Evolutionary conservation across 2,888 invertebrate species (phyloP).

Genomic region (Thyatira batis): DNA sequence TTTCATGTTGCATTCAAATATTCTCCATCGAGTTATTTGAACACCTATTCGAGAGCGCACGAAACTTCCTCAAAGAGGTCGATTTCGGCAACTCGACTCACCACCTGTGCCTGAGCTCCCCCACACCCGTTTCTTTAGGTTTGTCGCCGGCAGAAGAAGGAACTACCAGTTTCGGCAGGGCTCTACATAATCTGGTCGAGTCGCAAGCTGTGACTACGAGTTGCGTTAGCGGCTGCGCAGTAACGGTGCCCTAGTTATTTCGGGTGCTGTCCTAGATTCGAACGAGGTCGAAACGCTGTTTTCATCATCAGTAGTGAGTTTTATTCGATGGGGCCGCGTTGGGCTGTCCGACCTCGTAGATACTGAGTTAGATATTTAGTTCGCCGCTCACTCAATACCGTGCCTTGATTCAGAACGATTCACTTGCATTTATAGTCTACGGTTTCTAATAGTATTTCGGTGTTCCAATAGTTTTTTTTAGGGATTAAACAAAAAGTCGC

Average conservation of each 20-base stretch:
- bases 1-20: neutral
- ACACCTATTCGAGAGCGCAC: constrained; percentile 32
- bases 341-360: constrained; percentile 65
- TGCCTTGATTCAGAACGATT: constrained; percentile 34
- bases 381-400: constrained; percentile 39
- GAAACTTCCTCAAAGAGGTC: constrained; percentile 55
- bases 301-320: constrained; percentile 71
- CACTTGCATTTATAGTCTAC: constrained; percentile 9
- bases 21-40: constrained; percentile 8
- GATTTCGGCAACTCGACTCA: constrained; percentile 53
- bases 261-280: constrained; percentile 75
- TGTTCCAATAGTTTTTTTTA: neutral
- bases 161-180: constrained; percentile 26
- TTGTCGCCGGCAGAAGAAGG: constrained; percentile 6
- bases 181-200: constrained; percentile 40
- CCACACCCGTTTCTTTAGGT: constrained; percentile 15
- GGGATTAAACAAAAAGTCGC: neutral
- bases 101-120: constrained; percentile 39
- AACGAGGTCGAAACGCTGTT: constrained; percentile 75
- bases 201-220: constrained; percentile 49
- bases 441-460: neutral
- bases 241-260: constrained; percentile 79
- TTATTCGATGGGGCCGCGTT: constrained; percentile 72
- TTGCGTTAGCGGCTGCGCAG: constrained; percentile 73
- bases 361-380: constrained; percentile 51